Evolutionary conservation across 1,140 invertebrate genomes (phyloP).

Genomic region (Triops longicaudatus): DNA sequence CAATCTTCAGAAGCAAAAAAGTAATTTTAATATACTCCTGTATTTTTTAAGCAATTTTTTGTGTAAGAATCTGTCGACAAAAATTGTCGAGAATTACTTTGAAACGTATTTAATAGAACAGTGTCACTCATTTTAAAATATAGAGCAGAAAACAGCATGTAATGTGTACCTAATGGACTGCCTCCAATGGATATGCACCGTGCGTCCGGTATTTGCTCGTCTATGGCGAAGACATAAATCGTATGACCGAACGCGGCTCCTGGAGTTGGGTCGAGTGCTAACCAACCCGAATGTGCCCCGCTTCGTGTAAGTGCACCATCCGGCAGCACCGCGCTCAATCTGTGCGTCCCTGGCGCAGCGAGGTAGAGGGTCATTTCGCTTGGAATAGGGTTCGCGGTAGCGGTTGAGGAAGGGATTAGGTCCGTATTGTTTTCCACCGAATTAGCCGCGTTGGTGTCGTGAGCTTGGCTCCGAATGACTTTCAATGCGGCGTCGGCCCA

Average conservation of each 20-base stretch:
- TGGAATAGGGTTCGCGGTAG: conserved; percentile 16
- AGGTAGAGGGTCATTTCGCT: conserved; percentile 28
- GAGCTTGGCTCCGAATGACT: conserved; percentile 19
- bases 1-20: too few species aligned
- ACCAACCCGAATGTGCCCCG: conserved; percentile 40
- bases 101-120: not conserved
- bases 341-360: not conserved
- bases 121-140: not conserved
- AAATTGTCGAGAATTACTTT: not conserved
- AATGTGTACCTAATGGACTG: conserved; percentile 32
- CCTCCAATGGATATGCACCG: conserved; percentile 37
- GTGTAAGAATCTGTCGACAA: too few species aligned
- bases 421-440: not conserved
- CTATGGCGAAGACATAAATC: conserved; percentile 44
- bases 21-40: too few species aligned
- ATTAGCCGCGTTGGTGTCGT: not conserved
- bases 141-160: not conserved
- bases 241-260: conserved; percentile 45
- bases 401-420: not conserved
- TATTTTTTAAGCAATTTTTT: too few species aligned
- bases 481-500: conserved; percentile 22
- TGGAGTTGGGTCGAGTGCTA: conserved; percentile 46
- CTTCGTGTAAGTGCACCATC: conserved; percentile 39
- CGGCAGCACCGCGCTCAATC: conserved; percentile 38
- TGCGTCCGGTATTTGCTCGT: conserved; percentile 33